Percentiles rank a stretch among this genome's conserved stretches.
Evolutionary conservation across 2,888 invertebrate genomes (phyloP).

Genomic region (Diarsia dahlii): DNA sequence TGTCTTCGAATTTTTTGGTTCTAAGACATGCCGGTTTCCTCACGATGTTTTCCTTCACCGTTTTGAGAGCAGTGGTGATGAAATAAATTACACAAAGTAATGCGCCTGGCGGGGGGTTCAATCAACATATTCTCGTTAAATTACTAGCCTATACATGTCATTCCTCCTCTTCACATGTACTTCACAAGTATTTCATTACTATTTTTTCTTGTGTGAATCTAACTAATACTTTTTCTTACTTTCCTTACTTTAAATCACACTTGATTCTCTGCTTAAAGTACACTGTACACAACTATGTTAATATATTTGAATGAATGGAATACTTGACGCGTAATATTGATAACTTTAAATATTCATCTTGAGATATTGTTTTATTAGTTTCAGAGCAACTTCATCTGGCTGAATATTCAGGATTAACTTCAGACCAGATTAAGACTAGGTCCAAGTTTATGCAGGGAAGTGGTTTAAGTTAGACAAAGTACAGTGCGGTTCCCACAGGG

Average conservation of each 20-base stretch:
- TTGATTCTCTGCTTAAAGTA: slow-evolving; percentile 8
- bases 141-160: no score
- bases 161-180: no score
- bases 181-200: no score
- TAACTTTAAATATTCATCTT: slow-evolving; percentile 30
- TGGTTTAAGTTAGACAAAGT: slow-evolving; percentile 12
- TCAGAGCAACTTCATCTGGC: neutral
- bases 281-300: slow-evolving; percentile 9
- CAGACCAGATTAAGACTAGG: neutral
- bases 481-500: neutral
- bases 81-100: no score
- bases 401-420: slow-evolving; percentile 30
- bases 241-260: neutral
- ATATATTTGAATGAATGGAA: slow-evolving; percentile 26
- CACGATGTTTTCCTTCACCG: no score
- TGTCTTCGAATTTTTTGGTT: no score
- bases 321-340: slow-evolving; percentile 18
- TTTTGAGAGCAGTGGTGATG: no score
- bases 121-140: no score
- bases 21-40: no score
- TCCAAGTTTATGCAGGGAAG: slow-evolving; percentile 10
- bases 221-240: no score
- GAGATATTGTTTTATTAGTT: slow-evolving; percentile 11
- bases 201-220: no score
- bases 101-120: no score